Percentiles rank a stretch among this genome's conserved stretches.
Evolutionary conservation across 2,797 vertebrate genomes (phyloP).

Genomic region (Micrastur ruficollis): DNA sequence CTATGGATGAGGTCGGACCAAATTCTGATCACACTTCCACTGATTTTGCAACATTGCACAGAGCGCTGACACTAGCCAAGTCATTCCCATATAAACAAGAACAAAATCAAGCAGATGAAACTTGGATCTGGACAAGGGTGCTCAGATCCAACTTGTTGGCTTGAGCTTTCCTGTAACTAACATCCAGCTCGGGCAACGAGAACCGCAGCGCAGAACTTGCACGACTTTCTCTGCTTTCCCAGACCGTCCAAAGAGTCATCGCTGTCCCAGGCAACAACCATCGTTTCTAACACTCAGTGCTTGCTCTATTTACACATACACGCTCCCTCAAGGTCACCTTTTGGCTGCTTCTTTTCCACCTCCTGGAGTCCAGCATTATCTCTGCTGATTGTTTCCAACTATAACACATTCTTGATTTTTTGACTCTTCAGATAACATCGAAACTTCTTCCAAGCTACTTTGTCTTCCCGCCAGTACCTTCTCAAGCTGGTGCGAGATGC

Average conservation of each 20-base stretch:
- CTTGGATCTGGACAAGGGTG: conserved; percentile 16
- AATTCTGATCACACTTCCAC: background rate
- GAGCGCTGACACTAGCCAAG: background rate
- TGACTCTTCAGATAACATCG: conserved; percentile 1
- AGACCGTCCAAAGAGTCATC: background rate
- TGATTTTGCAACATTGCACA: background rate
- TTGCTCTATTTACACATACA: background rate
- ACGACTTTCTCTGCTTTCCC: background rate
- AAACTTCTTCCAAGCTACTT: conserved; percentile 43
- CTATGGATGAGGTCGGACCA: background rate
- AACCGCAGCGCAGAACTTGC: background rate
- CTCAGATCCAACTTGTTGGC: conserved; percentile 31
- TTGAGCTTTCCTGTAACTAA: background rate
- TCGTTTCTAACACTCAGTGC: background rate
- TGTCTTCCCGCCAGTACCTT: conserved; percentile 24
- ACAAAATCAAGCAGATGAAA: conserved; percentile 22
- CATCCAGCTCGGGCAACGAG: background rate
- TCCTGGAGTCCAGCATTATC: conserved; percentile 15
- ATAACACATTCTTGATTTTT: conserved; percentile 30
- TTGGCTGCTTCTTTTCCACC: conserved; percentile 19
- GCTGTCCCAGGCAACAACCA: background rate
- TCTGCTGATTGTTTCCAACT: conserved; percentile 37
- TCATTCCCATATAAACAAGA: background rate
- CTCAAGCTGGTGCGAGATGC: background rate
- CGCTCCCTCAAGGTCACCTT: conserved; percentile 23